Conservation (phyloP, 2,797 vertebrate genomes). For the Rhinoraja longicauda region DNA sequence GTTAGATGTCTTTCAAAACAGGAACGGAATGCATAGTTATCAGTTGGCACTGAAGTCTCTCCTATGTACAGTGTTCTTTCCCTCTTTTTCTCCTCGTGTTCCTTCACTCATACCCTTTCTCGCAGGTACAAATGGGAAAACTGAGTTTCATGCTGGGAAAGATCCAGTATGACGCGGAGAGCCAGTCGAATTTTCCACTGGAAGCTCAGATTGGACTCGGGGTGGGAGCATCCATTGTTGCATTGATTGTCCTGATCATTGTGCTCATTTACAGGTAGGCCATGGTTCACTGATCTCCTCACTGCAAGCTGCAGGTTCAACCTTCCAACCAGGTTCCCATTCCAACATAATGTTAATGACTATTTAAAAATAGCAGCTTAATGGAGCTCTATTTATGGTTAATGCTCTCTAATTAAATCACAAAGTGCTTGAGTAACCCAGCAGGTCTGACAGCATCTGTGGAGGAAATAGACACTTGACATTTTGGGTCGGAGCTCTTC, state of each 20-base stretch:
- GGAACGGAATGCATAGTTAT: background rate
- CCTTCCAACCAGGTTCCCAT: too few species aligned
- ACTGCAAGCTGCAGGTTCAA: background rate
- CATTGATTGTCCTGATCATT: conserved; percentile 85
- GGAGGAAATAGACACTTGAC: too few species aligned
- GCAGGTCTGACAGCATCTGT: too few species aligned
- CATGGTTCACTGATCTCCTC: background rate
- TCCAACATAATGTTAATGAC: too few species aligned
- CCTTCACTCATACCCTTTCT: background rate
- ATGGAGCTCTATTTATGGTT: background rate
- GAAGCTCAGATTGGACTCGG: conserved; percentile 90
- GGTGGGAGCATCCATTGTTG: conserved; percentile 83
- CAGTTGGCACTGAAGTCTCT: background rate
- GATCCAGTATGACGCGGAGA: conserved; percentile 85
- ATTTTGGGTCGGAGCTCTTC: too few species aligned
- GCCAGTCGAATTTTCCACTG: conserved; percentile 78
- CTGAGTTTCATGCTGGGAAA: conserved; percentile 81
- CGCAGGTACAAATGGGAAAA: conserved; percentile 90
- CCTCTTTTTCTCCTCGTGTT: background rate
- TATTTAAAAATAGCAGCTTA: background rate
- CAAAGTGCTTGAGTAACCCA: too few species aligned
- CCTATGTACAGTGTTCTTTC: background rate
- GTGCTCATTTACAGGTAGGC: conserved; percentile 90
- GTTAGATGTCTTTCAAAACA: background rate
- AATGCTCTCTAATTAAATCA: background rate